Evolutionary conservation across 2,888 invertebrate genomes (phyloP), one percentile per base, ranked within the genome.

Genomic region (Andrena bicolor): DNA sequence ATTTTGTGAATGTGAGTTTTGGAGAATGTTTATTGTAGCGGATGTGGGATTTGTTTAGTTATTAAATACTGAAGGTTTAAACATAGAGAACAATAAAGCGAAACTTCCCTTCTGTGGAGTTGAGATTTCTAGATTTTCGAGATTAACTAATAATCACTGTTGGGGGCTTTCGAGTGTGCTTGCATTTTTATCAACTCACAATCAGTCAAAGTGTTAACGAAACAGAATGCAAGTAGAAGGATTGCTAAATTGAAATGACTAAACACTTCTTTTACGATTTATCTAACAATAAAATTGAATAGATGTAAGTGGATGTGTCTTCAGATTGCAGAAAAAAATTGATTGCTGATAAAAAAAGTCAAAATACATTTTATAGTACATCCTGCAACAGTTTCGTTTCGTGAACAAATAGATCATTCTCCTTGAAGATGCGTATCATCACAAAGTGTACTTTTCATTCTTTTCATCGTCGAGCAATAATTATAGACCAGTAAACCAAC

Each of bases 401-500:
- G 48, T n/a, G 28, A 16, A 53, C 51, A 13, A 26, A 20, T 35
- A 30, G 16, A n/a, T 16, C 58, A 13, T 61, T 61, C 35, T 23
- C 41, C 10, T 56, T 53, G 53, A 48, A 73, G 56, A 28, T 26
- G 32, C 3, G 20, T 13, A 48, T 72, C 56, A 35, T 2, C 13
- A 26, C 20, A 28, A 70, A 30, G 23, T 64, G 51, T 28, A 49
- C 28, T 30, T 56, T 32, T 73, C 79, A 23, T 53, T 71, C 30
- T 49, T 48, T 53, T 49, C 23, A 60, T 65, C 41, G 23, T 74
- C 7, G 49, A 48, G 3, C 41, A 49, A 60, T 82, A 80, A 76
- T 83, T 83, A 72, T 23, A 26, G 49, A 51, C 70, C 8, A 7
- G 63, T 69, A 53, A 78, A 73, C 35, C 68, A 79, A 79, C 69